Conservation (phyloP, 2,113 vertebrate species). For the Alouatta palliata region DNA sequence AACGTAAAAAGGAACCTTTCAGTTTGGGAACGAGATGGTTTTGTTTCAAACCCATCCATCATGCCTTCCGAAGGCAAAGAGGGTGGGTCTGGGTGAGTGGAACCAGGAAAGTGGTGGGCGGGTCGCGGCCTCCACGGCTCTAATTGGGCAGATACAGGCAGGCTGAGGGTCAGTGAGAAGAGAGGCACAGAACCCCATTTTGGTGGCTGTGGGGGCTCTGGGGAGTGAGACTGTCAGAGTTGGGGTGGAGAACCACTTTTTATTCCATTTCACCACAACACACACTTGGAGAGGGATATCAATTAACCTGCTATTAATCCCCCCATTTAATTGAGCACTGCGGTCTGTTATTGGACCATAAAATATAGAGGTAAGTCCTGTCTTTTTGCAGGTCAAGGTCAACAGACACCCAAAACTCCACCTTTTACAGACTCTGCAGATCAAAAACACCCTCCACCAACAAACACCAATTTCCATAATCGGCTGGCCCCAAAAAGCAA, state of each 20-base stretch:
- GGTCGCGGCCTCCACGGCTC: background rate
- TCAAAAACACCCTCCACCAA: constrained; percentile 42
- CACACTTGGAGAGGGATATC: background rate
- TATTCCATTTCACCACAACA: constrained; percentile 11
- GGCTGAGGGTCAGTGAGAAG: background rate
- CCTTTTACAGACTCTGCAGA: background rate
- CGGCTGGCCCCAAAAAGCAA: constrained; percentile 56
- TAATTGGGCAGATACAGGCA: background rate
- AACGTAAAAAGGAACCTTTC: constrained; percentile 80
- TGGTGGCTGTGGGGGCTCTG: background rate
- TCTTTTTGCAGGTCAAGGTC: constrained; percentile 56
- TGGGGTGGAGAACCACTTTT: constrained; percentile 41
- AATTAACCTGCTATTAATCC: background rate
- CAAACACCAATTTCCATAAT: constrained; percentile 67
- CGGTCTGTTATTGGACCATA: constrained; percentile 2
- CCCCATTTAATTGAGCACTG: background rate
- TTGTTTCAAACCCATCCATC: constrained; percentile 77
- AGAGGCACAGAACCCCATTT: background rate
- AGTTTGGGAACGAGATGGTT: constrained; percentile 78
- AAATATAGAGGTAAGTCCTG: background rate
- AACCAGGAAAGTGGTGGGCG: background rate
- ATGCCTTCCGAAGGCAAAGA: constrained; percentile 59
- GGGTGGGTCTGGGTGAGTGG: background rate
- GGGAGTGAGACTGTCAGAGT: background rate
- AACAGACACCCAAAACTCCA: constrained; percentile 46